These are phyloP conservation scores for Catostomus latipinnis DNA, from an alignment of 2,797 vertebrate species.

Conservation along the genomic window DNA sequence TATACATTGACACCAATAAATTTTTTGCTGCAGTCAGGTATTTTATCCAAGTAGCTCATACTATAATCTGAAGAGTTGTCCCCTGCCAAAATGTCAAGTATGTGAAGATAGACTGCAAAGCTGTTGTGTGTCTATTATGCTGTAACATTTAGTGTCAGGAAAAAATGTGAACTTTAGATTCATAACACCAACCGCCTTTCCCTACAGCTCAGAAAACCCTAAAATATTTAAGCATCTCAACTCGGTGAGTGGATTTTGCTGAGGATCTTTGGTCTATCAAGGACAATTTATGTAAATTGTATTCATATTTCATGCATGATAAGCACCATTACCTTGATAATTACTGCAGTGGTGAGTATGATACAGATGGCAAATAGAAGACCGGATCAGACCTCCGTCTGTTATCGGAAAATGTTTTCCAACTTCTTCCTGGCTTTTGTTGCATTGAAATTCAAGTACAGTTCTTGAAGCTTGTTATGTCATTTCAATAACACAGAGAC, in stretches of 20 bases:
- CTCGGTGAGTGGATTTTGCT: slow-evolving; percentile 15
- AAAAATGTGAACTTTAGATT: slow-evolving; percentile 69
- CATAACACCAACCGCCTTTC: slow-evolving; percentile 48
- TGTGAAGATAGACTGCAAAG: slow-evolving; percentile 65
- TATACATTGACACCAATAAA: slow-evolving; percentile 47
- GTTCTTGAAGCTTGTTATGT: slow-evolving; percentile 19
- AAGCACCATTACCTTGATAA: slow-evolving; percentile 56
- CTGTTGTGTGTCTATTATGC: slow-evolving; percentile 62
- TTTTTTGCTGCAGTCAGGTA: slow-evolving; percentile 59
- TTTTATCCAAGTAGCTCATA: slow-evolving; percentile 58
- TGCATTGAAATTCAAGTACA: not conserved
- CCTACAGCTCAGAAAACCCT: slow-evolving; percentile 29
- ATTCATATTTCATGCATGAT: slow-evolving; percentile 50
- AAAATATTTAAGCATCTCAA: slow-evolving; percentile 9
- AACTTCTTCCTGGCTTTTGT: not conserved
- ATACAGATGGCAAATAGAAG: slow-evolving; percentile 42
- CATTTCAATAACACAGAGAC: slow-evolving; percentile 4
- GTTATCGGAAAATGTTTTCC: slow-evolving; percentile 7
- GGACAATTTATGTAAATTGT: slow-evolving; percentile 50
- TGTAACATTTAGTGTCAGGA: slow-evolving; percentile 64
- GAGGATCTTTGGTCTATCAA: slow-evolving; percentile 42
- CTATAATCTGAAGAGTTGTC: slow-evolving; percentile 47
- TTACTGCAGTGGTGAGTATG: slow-evolving; percentile 35
- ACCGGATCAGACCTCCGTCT: slow-evolving; percentile 10
- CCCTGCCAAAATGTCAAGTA: slow-evolving; percentile 67